phyloP scores from a whole-genome alignment of 1,140 invertebrate genomes.

The Polypedilum pembai region DNA sequence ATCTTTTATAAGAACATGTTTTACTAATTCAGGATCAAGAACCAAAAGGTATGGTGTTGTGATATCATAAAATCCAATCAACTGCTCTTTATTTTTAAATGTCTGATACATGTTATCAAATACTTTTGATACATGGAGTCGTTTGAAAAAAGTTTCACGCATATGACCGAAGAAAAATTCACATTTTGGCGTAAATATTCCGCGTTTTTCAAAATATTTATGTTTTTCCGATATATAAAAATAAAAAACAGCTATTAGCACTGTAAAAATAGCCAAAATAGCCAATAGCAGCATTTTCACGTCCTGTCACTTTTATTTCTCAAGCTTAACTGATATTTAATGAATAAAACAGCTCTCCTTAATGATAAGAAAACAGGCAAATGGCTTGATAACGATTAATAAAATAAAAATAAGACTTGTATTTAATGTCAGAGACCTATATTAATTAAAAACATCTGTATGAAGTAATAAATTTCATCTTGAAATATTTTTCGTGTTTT shows the following conservation, averaged over 20 bases:
- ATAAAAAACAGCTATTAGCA: background rate
- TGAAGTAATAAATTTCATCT: too few species aligned
- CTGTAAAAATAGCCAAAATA: background rate
- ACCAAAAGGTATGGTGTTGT: background rate
- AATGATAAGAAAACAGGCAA: too few species aligned
- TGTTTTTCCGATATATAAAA: background rate
- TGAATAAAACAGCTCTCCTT: background rate
- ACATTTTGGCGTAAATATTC: background rate
- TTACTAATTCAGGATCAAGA: background rate
- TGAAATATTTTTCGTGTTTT: too few species aligned
- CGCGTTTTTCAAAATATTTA: background rate
- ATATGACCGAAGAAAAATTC: background rate
- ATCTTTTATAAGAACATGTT: background rate
- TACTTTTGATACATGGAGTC: background rate
- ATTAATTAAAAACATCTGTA: too few species aligned
- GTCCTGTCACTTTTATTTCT: background rate
- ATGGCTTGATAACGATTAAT: too few species aligned
- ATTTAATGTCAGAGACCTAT: too few species aligned
- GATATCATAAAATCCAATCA: background rate
- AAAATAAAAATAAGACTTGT: too few species aligned
- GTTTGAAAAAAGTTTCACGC: background rate
- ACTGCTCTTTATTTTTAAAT: background rate
- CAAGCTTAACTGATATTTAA: background rate
- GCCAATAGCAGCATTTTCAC: background rate
- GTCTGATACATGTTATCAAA: background rate